Evolutionary conservation across 2,888 invertebrate species (phyloP).

Genomic region (Nezara viridula): DNA sequence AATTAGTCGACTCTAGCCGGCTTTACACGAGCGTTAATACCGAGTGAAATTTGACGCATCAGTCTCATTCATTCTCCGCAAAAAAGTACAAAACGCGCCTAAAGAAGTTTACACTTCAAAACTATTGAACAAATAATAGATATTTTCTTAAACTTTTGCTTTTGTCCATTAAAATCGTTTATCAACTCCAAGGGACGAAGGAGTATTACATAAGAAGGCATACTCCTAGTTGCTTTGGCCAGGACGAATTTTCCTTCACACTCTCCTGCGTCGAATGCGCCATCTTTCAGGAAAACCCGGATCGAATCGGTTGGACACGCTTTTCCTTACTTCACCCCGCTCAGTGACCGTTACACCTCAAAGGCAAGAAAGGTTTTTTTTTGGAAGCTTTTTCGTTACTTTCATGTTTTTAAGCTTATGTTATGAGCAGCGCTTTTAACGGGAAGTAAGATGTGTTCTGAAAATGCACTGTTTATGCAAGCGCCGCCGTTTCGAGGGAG

Average conservation of each 20-base stretch:
- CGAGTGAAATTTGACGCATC: too few species aligned
- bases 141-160: too few species aligned
- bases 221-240: not conserved
- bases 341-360: constrained; percentile 50
- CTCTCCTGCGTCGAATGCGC: constrained; percentile 55
- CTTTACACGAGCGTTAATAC: too few species aligned
- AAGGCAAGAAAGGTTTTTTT: constrained; percentile 15
- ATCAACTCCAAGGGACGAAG: not conserved
- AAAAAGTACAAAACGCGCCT: too few species aligned
- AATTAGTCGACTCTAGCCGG: too few species aligned
- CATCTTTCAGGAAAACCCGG: constrained; percentile 38
- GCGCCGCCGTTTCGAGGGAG: not conserved
- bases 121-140: too few species aligned
- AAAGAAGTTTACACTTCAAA: too few species aligned
- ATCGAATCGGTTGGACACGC: constrained; percentile 40
- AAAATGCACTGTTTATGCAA: not conserved
- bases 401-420: constrained; percentile 25
- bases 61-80: too few species aligned
- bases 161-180: not conserved
- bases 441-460: not conserved
- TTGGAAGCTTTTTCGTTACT: constrained; percentile 26
- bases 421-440: not conserved
- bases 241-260: constrained; percentile 55
- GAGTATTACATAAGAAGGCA: constrained; percentile 19
- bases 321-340: constrained; percentile 45